Base-by-base conservation (phyloP, 2,888 invertebrate species). In the Acleris emargana region DNA sequence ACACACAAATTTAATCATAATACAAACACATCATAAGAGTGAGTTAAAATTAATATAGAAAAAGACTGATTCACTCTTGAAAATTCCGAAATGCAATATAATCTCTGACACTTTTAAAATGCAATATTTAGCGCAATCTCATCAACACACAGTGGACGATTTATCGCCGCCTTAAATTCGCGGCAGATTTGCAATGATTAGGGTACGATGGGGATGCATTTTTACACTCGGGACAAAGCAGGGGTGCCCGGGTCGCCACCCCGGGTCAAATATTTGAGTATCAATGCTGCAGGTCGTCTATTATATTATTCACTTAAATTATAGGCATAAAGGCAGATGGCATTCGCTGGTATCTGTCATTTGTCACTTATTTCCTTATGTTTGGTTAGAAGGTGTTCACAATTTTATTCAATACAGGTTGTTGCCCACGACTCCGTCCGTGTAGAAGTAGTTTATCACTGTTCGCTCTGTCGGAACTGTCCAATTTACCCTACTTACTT, bases 151-250 rank as follows among this genome's bases (percentile, higher is more conserved):
- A 49, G 20, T 13, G 18, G 17, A 58, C 43, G 49, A 58, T 58
- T 49, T 69, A 71, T 77, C 76, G 75, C 79, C 76, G 71, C 78
- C 72, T 75, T 77, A 80, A 80, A 79, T 76, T 81, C 80, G 82
- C 81, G 76, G 73, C 80, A 78, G 82, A 81, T 87, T 85, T 83
- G 82, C 76, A 83, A 82, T 85, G 80, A 84, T 85, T 81, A 79
- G 66, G 66, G 66, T 52, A 49, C 79, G 73, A 87, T 87, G 85
- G 84, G 79, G 77, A 78, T 83, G 83, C 82, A 84, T 87, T 87
- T 82, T 79, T 79, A 80, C 77, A 76, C 77, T 67, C 71, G 49
- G 43, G 60, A 59, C 64, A 62, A 53, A 77, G 76, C 71, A 73
- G 73, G 77, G 76, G 73, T 76, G 80, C 76, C 78, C 76, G 76